Evolutionary conservation across 2,888 invertebrate species (phyloP), one percentile per base, ranked within the genome.

Genomic region (Bembecia ichneumoniformis): DNA sequence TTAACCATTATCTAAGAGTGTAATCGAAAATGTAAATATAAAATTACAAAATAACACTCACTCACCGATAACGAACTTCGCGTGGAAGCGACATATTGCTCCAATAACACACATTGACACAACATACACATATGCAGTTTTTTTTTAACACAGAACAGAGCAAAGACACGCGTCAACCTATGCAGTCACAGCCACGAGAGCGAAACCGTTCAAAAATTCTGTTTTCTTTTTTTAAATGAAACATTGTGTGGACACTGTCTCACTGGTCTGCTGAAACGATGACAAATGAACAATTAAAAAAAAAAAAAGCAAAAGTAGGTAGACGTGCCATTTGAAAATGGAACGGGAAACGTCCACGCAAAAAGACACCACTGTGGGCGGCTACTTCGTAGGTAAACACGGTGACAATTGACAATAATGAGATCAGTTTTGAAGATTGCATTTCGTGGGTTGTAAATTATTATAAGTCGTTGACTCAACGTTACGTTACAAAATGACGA

Each of bases 11-110:
- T 28, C 28, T 28, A 28, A 28, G 7, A 7, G 28, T 28, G 28
- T 28, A 5, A 28, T 28, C 28, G 28, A 9, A 28, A 28, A 28
- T 28, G 28, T 28, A 28, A 28, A 28, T 9, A 28, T 28, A 28
- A 40, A 40, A 40, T 40, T 40, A n/a, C 40, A 40, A 40, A 40
- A 40, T 40, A 15, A 44, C 16, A 11, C 34, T 40, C 47, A 74
- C 86, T 86, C 66, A 86, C 86, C 77, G 59, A 84, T 75, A 54
- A 80, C 78, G 64, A 82, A 82, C 69, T 78, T 86, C 56, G 86
- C 86, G 60, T 86, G 86, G 59, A 82, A 82, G 51, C 82, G 81
- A 64, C 86, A 87, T 62, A 87, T 64, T 56, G 77, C 82, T 57
- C 86, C 84, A 77, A 84, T 83, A 61, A 83, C 80, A 82, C 83